Base-by-base conservation (phyloP, 2,797 vertebrate genomes). In the Megalops cyprinoides region DNA sequence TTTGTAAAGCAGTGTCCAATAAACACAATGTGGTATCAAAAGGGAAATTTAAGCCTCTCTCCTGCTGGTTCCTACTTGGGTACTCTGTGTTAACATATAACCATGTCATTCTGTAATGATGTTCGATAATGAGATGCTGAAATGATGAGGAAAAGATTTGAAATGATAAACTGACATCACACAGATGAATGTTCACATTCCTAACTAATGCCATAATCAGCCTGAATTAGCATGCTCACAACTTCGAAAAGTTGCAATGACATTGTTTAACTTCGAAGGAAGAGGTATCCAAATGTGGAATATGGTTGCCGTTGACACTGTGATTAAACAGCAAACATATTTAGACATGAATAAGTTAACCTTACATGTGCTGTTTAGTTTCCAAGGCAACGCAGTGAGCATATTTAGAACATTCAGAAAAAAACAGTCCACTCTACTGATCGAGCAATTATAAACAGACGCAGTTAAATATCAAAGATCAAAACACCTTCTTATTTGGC, bases 381-480 rank as follows among this genome's bases (percentile, higher is more conserved):
- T 94, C 94, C 93, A 93, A 91, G 92, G 92, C 92, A 94, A 95
- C 92, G 10, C 89, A 76, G 85, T 75, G 83, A 87, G 88, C 93
- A 92, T 92, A 94, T 92, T 93, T 93, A 94, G 90, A 93, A 87
- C 81, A 84, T 79, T 87, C 84, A 91, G 89, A 65, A 83, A 80
- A 84, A 84, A 88, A 86, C 86, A 79, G 88, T 89, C 89, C 87
- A 88, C 90, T 87, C 88, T 87, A 49, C 89, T 89, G 84, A 89
- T 85, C 76, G 83, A 88, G 87, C 89, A 88, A 90, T 88, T 92
- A 89, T 90, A 92, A 91, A 90, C 90, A 90, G 87, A 90, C 82
- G 87, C 88, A 91, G 86, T 90, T 86, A 89, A 90, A 91, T 87
- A 89, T 84, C 90, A 90, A 89, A 91, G 85, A 88, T 91, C 84